These are phyloP conservation scores for Lithophane ornitopus DNA, from an alignment of 2,888 invertebrate species.

Conservation along the genomic window DNA sequence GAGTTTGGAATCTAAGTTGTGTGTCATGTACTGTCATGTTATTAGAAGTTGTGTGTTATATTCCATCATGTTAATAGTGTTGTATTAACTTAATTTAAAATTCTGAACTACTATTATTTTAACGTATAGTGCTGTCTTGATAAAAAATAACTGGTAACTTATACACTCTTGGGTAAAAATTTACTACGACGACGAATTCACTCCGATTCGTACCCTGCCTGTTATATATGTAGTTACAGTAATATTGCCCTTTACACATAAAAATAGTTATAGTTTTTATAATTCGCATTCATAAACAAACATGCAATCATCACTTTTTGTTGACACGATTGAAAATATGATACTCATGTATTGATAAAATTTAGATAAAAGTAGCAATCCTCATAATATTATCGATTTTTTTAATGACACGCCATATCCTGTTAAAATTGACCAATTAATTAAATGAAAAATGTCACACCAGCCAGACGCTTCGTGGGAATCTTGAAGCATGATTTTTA, in stretches of 20 bases:
- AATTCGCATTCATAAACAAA: too few relatives aligned
- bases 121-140: neutral
- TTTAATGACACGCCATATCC: neutral
- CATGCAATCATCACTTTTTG: too few relatives aligned
- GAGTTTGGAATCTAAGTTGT: constrained; percentile 36
- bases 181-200: neutral
- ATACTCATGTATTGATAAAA: neutral
- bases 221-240: too few relatives aligned
- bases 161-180: neutral
- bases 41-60: constrained; percentile 6
- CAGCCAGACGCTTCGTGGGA: neutral
- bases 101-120: neutral
- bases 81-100: neutral
- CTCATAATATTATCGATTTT: neutral
- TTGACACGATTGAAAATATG: too few relatives aligned
- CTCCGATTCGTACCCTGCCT: neutral
- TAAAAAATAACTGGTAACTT: neutral
- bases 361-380: neutral
- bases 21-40: constrained; percentile 23
- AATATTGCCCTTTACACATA: too few relatives aligned
- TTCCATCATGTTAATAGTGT: constrained; percentile 5
- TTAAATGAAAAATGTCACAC: neutral
- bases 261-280: too few relatives aligned
- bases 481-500: neutral
- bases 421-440: neutral